These are phyloP conservation scores for Sweltsa coloradensis DNA, from an alignment of 1,140 invertebrate species.

Conservation along the genomic window DNA sequence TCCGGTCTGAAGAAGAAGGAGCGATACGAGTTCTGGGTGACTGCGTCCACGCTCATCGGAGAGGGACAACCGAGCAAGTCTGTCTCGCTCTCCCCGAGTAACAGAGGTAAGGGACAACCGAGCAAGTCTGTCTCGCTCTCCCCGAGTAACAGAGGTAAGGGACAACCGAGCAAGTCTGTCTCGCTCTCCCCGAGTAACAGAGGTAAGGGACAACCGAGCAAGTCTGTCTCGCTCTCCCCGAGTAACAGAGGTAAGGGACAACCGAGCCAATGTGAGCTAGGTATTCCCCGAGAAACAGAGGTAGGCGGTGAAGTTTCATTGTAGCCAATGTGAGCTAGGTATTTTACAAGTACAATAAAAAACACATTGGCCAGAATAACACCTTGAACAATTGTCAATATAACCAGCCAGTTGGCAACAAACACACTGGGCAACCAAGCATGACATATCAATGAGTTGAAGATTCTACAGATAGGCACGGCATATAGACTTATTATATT, in stretches of 20 bases:
- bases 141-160: conserved; percentile 75
- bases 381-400: too few species aligned
- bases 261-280: too few species aligned
- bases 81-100: conserved; percentile 67
- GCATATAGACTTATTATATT: too few species aligned
- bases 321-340: too few species aligned
- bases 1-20: conserved; percentile 65
- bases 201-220: conserved; percentile 78
- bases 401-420: too few species aligned
- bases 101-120: conserved; percentile 73
- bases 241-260: conserved; percentile 71
- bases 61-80: conserved; percentile 82
- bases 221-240: conserved; percentile 69
- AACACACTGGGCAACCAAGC: too few species aligned
- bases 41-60: conserved; percentile 82
- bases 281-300: too few species aligned
- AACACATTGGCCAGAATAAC: too few species aligned
- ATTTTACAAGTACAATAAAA: too few species aligned
- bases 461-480: too few species aligned
- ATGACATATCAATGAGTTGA: too few species aligned
- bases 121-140: conserved; percentile 73
- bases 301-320: too few species aligned
- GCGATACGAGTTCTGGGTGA: conserved; percentile 90
- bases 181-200: conserved; percentile 68
- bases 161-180: conserved; percentile 74